Conservation (phyloP, 1,140 invertebrate genomes). For the Anoplophora glabripennis region DNA sequence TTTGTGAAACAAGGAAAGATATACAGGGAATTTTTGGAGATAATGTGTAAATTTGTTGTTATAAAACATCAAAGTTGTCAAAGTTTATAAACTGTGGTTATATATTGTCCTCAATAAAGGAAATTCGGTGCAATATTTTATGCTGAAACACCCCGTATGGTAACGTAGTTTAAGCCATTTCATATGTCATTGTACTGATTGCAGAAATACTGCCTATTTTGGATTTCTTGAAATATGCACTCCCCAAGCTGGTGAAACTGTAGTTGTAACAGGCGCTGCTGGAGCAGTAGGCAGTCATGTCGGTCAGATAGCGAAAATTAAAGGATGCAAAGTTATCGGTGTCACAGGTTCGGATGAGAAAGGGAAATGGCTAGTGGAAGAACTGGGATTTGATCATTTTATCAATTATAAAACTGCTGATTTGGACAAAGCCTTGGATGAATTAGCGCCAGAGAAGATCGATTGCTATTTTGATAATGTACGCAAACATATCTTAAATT, state of each 20-base stretch:
- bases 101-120: too few species aligned
- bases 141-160: too few species aligned
- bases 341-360: conserved; percentile 71
- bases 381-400: conserved; percentile 64
- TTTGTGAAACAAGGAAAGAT: too few species aligned
- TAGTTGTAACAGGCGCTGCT: conserved; percentile 66
- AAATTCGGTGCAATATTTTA: too few species aligned
- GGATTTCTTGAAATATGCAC: conserved; percentile 65
- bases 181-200: conserved; percentile 1
- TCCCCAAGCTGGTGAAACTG: conserved; percentile 64
- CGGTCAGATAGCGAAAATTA: conserved; percentile 70
- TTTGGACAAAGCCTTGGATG: conserved; percentile 54
- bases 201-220: conserved; percentile 63
- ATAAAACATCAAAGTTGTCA: too few species aligned
- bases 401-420: conserved; percentile 70
- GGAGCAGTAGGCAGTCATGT: conserved; percentile 71
- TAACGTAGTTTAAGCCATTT: too few species aligned
- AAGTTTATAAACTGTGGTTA: too few species aligned
- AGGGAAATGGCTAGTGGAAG: conserved; percentile 60
- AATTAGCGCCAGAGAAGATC: conserved; percentile 63
- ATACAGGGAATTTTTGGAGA: too few species aligned
- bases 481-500: conserved; percentile 5
- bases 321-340: conserved; percentile 67
- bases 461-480: conserved; percentile 77
- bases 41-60: too few species aligned